Base-by-base conservation (phyloP, 2,113 vertebrate genomes). In the Sylvietta virens region DNA sequence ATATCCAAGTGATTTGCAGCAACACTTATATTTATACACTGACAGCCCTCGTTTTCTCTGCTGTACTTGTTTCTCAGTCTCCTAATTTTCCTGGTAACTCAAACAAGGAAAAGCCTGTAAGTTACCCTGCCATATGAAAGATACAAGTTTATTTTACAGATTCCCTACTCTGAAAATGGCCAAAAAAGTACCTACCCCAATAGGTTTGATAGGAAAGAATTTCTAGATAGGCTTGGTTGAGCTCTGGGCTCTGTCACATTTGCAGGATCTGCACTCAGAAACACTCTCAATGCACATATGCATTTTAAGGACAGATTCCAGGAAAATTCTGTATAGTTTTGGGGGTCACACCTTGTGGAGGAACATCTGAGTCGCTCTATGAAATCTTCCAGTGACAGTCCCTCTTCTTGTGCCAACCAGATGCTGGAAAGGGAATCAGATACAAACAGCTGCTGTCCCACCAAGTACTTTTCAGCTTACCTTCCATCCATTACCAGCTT, bases 141-240 rank as follows among this genome's bases (percentile, higher is more conserved):
- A n/a, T 1, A n/a, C 3, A 71, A 15, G 9, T 60, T 54, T 31
- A 27, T 82, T 78, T 79, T 40, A 81, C 16, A 74, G 39, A 62
- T 23, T 54, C 28, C 10, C 22, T 85, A 12, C 18, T 35, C n/a
- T 60, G 40, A 79, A 88, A 51, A 72, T 20, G 37, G 9, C 37
- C 31, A 35, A 37, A 48, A 70, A 70, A 69, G 33, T 15, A 44
- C n/a, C 19, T 48, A 17, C 40, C 35, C 18, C 0, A 0, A 39
- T 13, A 15, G 15, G 16, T 24, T 69, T 39, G 12, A 82, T 1
- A 42, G 44, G 39, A 69, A 60, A 69, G 24, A 86, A 76, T 80
- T 80, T 33, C 44, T 51, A 27, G 7, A n/a, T 1, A 56, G 24
- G 33, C 11, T 9, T 15, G 50, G 19, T 56, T 40, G 18, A 66